Conservation (phyloP, 2,113 vertebrate species). For the Sturnira hondurensis region DNA sequence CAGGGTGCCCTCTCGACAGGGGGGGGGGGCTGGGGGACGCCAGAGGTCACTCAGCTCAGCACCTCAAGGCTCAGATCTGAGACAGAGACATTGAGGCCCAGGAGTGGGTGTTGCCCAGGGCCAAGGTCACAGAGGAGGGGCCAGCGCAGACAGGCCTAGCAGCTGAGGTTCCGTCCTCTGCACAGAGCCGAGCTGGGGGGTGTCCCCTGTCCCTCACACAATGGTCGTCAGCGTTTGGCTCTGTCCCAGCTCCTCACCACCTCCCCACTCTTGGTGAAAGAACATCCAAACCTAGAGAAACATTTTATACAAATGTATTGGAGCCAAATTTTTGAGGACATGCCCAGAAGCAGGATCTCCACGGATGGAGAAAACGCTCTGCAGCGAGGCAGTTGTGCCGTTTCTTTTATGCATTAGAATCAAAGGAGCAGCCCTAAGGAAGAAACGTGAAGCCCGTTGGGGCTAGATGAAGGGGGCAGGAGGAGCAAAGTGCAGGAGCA, state of each 20-base stretch:
- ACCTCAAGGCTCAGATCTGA: not conserved
- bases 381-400: not conserved
- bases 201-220: not conserved
- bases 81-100: not conserved
- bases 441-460: not conserved
- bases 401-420: no score
- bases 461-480: no score
- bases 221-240: not conserved
- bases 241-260: no score
- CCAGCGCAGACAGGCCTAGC: fast-evolving
- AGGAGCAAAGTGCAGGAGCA: not conserved
- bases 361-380: no score
- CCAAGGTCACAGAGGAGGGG: not conserved
- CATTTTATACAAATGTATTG: not conserved
- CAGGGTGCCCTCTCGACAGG: not conserved
- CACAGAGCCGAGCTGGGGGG: not conserved
- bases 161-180: not conserved
- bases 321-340: not conserved
- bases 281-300: not conserved
- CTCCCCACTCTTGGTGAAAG: not conserved
- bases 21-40: no score
- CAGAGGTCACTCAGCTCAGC: not conserved
- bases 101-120: not conserved
- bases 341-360: not conserved
- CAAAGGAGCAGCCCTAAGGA: not conserved